Conservation (phyloP, 2,888 invertebrate genomes). For the Torymus texanus region DNA sequence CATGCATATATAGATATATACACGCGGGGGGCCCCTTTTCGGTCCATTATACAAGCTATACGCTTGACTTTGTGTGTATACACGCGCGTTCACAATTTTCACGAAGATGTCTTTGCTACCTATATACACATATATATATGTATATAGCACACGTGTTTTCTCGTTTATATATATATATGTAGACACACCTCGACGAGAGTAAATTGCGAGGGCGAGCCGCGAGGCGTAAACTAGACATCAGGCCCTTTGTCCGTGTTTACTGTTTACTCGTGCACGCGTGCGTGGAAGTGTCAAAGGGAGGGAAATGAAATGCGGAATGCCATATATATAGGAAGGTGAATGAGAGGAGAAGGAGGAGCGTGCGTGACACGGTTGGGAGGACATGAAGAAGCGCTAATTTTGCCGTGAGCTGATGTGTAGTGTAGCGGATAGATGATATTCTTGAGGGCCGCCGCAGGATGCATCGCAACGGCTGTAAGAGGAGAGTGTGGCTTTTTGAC, state of each 20-base stretch:
- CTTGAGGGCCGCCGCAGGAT: slow-evolving; percentile 1
- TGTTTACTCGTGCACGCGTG: slow-evolving; percentile 34
- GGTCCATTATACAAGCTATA: neutral
- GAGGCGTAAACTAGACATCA: slow-evolving; percentile 64
- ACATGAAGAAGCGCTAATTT: slow-evolving; percentile 35
- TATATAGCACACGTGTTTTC: neutral
- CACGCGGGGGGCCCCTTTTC: slow-evolving; percentile 4
- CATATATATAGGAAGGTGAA: too few relatives aligned
- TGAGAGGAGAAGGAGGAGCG: neutral
- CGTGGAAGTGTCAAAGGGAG: neutral
- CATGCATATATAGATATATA: too few relatives aligned
- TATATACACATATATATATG: too few relatives aligned
- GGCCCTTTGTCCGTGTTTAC: slow-evolving; percentile 43
- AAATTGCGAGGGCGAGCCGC: slow-evolving; percentile 60
- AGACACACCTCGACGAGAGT: slow-evolving; percentile 60
- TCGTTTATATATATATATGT: too few relatives aligned
- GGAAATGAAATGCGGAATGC: neutral
- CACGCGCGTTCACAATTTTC: too few relatives aligned
- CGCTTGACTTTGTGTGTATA: slow-evolving; percentile 18
- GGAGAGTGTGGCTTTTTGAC: slow-evolving; percentile 15
- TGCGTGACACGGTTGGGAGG: slow-evolving; percentile 12
- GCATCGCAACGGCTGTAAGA: too few relatives aligned
- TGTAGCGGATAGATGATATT: slow-evolving; percentile 4
- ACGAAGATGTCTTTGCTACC: neutral
- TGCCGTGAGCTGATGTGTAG: neutral